Evolutionary conservation across 2,888 invertebrate genomes (phyloP).

Genomic region (Syritta pipiens): DNA sequence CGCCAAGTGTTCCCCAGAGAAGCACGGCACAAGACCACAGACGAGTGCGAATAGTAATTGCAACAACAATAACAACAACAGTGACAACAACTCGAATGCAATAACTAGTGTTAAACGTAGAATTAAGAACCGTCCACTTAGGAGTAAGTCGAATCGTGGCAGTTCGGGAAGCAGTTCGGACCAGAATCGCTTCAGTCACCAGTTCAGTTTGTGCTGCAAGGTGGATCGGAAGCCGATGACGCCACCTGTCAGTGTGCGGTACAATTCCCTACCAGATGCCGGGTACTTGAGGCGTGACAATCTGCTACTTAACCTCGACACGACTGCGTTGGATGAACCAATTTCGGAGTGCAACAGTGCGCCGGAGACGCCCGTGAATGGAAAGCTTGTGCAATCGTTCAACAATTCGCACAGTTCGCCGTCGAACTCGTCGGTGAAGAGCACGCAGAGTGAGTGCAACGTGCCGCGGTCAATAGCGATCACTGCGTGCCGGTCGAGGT

Average conservation of each 20-base stretch:
- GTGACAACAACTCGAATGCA: conserved; percentile 70
- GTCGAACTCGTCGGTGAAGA: conserved; percentile 75
- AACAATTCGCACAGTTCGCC: conserved; percentile 75
- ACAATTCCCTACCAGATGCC: conserved; percentile 76
- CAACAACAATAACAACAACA: conserved; percentile 46
- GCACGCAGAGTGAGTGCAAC: conserved; percentile 73
- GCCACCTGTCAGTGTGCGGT: conserved; percentile 78
- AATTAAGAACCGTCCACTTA: conserved; percentile 71
- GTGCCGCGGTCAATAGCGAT: conserved; percentile 78
- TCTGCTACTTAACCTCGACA: conserved; percentile 72
- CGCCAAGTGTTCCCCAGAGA: conserved; percentile 75
- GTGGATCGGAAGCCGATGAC: conserved; percentile 77
- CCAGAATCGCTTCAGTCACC: conserved; percentile 78
- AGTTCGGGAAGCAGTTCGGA: conserved; percentile 72
- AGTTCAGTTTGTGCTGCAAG: conserved; percentile 78
- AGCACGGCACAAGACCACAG: too few relatives aligned
- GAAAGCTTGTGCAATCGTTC: conserved; percentile 73
- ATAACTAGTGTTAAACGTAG: conserved; percentile 75
- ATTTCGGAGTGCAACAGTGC: conserved; percentile 77
- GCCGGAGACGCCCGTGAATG: conserved; percentile 77
- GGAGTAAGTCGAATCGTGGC: conserved; percentile 50
- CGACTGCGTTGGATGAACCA: conserved; percentile 59
- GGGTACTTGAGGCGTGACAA: conserved; percentile 73
- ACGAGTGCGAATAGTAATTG: conserved; percentile 53
- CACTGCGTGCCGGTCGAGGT: conserved; percentile 78